A percentile compares a stretch with the other conserved stretches of the same genome.
Conservation (phyloP, 1,140 invertebrate species). For the roundworm (Caenorhabditis elegans) region WBcel235 BX284602.5:12733501-12734000, state of each 20-base stretch:
- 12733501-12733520: conserved; percentile 95
- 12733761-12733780: conserved; percentile 79
- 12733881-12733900: conserved; percentile 81
- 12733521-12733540: conserved; percentile 80
- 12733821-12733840: not conserved
- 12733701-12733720: conserved; percentile 87
- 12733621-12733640: conserved; percentile 95
- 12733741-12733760: conserved; percentile 84
- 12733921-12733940: conserved; percentile 90
- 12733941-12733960: conserved; percentile 91
- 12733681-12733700: conserved; percentile 93
- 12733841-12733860: conserved; percentile 78
- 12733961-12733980: conserved; percentile 97
- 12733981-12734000: conserved; percentile 74
- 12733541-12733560: conserved; percentile 94
- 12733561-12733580: conserved; percentile 97
- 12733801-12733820: conserved; percentile 31
- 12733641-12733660: conserved; percentile 94
- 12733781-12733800: conserved; percentile 42
- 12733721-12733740: conserved; percentile 91
- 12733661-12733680: conserved; percentile 86
- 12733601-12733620: conserved; percentile 94
- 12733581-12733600: conserved; percentile 91
- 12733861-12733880: conserved; percentile 84
- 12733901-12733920: conserved; percentile 96